Base-by-base conservation (phyloP, 2,113 vertebrate species). In the Falcunculus frontatus region DNA sequence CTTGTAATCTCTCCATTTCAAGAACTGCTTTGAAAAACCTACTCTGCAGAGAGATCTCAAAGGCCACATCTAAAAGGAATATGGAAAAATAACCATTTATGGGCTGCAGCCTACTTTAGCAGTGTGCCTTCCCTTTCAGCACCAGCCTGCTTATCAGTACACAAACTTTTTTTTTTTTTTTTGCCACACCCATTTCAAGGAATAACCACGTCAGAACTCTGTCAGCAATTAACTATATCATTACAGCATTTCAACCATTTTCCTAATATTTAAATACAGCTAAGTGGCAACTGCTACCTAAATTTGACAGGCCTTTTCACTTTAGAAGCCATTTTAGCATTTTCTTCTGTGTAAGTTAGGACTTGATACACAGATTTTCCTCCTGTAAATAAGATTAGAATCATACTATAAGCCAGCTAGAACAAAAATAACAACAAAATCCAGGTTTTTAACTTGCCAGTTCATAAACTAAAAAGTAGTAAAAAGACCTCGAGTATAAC, bases 131-230 rank as follows among this genome's bases (percentile, higher is more conserved):
- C 68, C 91, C 94, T 84, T 63, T 33, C 84, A 92, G 94, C 76
- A 80, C 74, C 70, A 93, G 90, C 50, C 42, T 69, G 84, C 94
- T 96, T 95, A 95, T 97, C 96, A 89, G 91, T 20, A 93, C 78
- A 91, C 41, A 93, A 80, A 67, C 68, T 59, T 32, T 44, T 77
- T 81, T 92, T 83, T 85, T 74, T 2, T 30, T 63, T 95, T 93
- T 85, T 88, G 63, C 80, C 94, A 91, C 85, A 95, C 94, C 84
- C 94, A 94, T 89, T 95, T 95, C 90, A 96, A 88, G 87, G 91
- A 77, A 75, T 21, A 92, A 73, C 59, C 33, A 30, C 2, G 6
- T 60, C 55, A 83, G 75, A 87, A 64, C 41, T 52, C 72, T 52
- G 62, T 29, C 78, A 73, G 89, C 60, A 84, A 87, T 60, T 85